Conservation (phyloP, 2,888 invertebrate genomes). For the Sminthurides aquaticus region DNA sequence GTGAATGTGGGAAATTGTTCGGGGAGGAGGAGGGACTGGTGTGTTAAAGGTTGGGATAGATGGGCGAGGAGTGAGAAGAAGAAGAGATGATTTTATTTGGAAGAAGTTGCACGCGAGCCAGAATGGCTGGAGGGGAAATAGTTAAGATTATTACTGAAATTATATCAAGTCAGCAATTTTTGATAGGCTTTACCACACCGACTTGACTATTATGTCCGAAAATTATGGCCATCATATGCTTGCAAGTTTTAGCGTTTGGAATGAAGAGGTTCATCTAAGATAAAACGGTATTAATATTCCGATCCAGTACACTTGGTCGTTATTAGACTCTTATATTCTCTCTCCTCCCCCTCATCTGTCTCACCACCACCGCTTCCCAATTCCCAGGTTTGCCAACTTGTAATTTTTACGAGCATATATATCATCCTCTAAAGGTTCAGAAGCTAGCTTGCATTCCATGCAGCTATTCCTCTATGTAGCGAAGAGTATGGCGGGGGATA, state of each 20-base stretch:
- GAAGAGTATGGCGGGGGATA: too few relatives aligned
- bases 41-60: too few relatives aligned
- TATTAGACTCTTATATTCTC: too few relatives aligned
- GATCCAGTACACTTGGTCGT: not conserved
- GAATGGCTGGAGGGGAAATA: constrained; percentile 21
- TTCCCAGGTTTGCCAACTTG: not conserved
- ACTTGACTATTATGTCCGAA: constrained; percentile 23
- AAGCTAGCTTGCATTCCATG: too few relatives aligned
- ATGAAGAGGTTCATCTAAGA: not conserved
- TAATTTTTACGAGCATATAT: too few relatives aligned
- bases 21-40: too few relatives aligned
- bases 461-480: too few relatives aligned
- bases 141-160: constrained; percentile 35
- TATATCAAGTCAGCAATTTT: constrained; percentile 34
- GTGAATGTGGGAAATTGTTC: too few relatives aligned
- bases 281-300: not conserved
- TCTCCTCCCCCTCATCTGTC: constrained; percentile 1
- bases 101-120: not conserved
- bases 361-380: not conserved
- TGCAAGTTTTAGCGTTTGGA: not conserved
- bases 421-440: too few relatives aligned
- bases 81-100: not conserved
- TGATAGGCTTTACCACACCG: constrained; percentile 26
- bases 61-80: not conserved
- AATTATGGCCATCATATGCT: constrained; percentile 23